Conservation (phyloP, 2,113 vertebrate species). For the Mesitornis unicolor region DNA sequence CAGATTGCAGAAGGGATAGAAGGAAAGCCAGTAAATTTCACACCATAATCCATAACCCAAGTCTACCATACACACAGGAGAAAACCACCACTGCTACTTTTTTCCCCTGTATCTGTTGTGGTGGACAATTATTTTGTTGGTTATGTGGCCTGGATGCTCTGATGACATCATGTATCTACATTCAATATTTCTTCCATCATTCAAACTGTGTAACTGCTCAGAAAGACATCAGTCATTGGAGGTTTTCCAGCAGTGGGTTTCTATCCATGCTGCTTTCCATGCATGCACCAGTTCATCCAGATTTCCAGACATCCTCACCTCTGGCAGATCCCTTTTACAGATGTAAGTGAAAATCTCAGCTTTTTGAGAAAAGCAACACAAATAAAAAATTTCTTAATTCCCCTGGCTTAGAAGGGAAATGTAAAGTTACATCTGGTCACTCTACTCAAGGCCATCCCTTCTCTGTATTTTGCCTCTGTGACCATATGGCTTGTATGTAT, state of each 20-base stretch:
- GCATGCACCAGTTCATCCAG: not conserved
- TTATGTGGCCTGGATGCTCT: not conserved
- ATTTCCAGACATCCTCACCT: not conserved
- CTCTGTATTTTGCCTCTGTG: not conserved
- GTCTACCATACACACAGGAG: not conserved
- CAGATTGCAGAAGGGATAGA: not conserved
- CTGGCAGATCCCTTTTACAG: not conserved
- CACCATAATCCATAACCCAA: not conserved
- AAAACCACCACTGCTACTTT: not conserved
- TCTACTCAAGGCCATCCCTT: not conserved
- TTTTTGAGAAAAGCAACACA: not conserved
- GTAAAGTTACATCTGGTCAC: not conserved
- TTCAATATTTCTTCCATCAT: not conserved
- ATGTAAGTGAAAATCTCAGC: not conserved
- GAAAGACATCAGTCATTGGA: not conserved
- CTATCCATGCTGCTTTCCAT: not conserved
- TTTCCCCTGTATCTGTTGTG: not conserved
- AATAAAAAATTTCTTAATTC: not conserved
- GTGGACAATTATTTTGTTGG: not conserved
- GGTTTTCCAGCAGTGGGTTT: not conserved
- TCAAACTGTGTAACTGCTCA: not conserved
- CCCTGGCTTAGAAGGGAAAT: not conserved
- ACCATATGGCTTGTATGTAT: not conserved
- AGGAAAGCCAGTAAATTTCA: not conserved
- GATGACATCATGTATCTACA: accelerated